Conservation (phyloP, 2,113 vertebrate genomes). For the Pelecanoides urinatrix region DNA sequence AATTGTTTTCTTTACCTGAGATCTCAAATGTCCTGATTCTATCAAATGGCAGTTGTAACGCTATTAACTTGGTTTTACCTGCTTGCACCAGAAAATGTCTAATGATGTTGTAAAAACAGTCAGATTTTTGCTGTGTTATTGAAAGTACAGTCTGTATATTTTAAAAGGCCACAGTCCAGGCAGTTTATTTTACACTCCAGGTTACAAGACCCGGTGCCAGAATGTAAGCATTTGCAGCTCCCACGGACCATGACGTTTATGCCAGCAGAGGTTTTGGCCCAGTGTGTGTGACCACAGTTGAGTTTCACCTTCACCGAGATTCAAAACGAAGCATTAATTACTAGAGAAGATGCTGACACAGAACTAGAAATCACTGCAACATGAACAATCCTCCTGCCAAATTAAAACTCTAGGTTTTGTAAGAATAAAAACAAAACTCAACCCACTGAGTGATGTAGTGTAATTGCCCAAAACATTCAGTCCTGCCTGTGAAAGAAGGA, state of each 20-base stretch:
- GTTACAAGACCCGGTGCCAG: neutral
- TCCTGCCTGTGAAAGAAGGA: neutral
- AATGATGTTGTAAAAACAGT: neutral
- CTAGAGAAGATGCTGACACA: neutral
- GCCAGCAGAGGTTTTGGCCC: neutral
- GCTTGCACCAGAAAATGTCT: neutral
- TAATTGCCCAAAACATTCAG: neutral
- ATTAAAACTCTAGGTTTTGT: neutral
- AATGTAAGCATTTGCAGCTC: neutral
- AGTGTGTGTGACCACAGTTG: neutral
- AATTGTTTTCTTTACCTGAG: neutral
- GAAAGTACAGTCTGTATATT: neutral
- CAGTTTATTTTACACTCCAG: neutral
- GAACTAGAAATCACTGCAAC: conserved; percentile 8
- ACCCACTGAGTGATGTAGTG: neutral
- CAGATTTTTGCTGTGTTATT: neutral
- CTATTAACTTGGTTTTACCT: neutral
- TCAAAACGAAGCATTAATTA: neutral
- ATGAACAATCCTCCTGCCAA: neutral
- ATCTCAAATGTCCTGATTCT: neutral
- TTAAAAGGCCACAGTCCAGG: neutral
- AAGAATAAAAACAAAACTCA: neutral
- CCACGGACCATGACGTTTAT: neutral
- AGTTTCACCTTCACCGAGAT: neutral
- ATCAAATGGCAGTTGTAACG: neutral